These are phyloP conservation scores for Pogonocherus hispidulus DNA, from an alignment of 2,888 invertebrate species.

Conservation along the genomic window DNA sequence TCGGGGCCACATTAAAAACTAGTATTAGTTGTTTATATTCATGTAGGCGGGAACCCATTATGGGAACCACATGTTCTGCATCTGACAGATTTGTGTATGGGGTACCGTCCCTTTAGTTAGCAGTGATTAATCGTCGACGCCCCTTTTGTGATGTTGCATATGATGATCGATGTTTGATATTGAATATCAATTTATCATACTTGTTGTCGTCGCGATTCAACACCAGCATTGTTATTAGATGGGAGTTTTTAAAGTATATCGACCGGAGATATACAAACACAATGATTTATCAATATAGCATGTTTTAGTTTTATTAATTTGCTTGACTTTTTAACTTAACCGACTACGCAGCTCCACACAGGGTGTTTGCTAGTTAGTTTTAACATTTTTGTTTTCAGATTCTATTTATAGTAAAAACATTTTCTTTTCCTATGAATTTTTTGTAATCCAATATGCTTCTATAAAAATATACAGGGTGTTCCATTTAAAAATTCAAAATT, in stretches of 20 bases:
- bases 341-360: too few relatives aligned
- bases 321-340: too few relatives aligned
- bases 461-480: too few relatives aligned
- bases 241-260: constrained; percentile 27
- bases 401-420: too few relatives aligned
- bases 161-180: constrained; percentile 53
- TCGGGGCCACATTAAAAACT: constrained; percentile 53
- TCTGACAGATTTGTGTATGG: constrained; percentile 59
- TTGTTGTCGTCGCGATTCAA: constrained; percentile 38
- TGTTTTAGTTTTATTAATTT: constrained; percentile 15
- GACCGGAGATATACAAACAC: constrained; percentile 13
- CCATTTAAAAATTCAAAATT: too few relatives aligned
- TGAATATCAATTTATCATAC: constrained; percentile 55
- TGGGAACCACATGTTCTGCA: constrained; percentile 61
- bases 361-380: too few relatives aligned
- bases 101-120: constrained; percentile 42
- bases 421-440: too few relatives aligned
- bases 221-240: constrained; percentile 20
- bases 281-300: constrained; percentile 19
- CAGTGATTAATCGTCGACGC: constrained; percentile 50
- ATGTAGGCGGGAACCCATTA: constrained; percentile 58
- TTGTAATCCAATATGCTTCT: too few relatives aligned
- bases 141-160: constrained; percentile 47
- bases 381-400: too few relatives aligned
- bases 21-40: constrained; percentile 50